Conservation (phyloP, 1,140 invertebrate genomes). For the Dysdera silvatica region DNA sequence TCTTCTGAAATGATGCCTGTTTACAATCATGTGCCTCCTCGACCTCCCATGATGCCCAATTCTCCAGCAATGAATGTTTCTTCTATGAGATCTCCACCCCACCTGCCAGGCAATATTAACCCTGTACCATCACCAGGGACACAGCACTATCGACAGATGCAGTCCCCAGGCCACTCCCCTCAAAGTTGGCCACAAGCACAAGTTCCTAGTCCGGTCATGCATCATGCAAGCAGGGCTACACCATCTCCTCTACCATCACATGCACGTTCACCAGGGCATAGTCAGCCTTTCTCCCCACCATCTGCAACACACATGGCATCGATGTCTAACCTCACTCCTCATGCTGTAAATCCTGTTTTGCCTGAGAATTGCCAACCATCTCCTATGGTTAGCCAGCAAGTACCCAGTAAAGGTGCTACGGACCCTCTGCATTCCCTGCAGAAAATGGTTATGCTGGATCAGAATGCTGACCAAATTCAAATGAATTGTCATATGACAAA, state of each 20-base stretch:
- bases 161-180: conserved; percentile 22
- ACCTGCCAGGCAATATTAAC: conserved; percentile 12
- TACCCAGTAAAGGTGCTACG: conserved; percentile 4
- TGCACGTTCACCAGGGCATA: conserved; percentile 32
- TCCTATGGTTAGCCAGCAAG: neutral
- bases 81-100: conserved; percentile 20
- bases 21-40: conserved; percentile 25
- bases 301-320: neutral
- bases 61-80: conserved; percentile 17
- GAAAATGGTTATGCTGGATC: conserved; percentile 37
- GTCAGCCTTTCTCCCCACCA: conserved; percentile 33
- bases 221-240: conserved; percentile 35
- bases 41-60: conserved; percentile 21
- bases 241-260: conserved; percentile 33
- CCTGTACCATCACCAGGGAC: conserved; percentile 12
- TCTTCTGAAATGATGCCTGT: conserved; percentile 18
- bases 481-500: too few relatives aligned
- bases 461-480: too few relatives aligned
- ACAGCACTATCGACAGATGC: conserved; percentile 24
- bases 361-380: conserved; percentile 19
- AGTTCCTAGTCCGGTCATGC: conserved; percentile 31
- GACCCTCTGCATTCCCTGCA: conserved; percentile 37
- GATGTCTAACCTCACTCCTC: neutral
- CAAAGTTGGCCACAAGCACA: conserved; percentile 33
- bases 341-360: conserved; percentile 12